These are phyloP conservation scores for Drosophila hydei DNA, from an alignment of 1,140 invertebrate genomes.

Conservation along the genomic window DNA sequence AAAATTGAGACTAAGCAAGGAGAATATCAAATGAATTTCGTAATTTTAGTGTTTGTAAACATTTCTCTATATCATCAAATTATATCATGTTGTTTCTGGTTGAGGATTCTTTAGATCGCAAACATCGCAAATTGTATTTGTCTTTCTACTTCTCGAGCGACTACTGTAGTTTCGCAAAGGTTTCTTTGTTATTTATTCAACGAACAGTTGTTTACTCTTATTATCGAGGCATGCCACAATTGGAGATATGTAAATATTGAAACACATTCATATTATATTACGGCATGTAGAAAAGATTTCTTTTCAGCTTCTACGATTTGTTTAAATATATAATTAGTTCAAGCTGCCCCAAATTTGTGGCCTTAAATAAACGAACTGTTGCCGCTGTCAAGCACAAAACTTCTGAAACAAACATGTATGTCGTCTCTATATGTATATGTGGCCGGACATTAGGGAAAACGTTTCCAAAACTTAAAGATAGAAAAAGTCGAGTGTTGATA, in stretches of 20 bases:
- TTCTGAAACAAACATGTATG: neutral
- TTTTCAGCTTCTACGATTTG: neutral
- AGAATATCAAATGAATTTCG: too few relatives aligned
- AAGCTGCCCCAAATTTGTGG: conserved; percentile 3
- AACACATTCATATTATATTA: neutral
- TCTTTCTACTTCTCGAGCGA: neutral
- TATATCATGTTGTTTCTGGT: too few relatives aligned
- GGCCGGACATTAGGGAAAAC: neutral
- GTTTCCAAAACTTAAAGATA: conserved; percentile 14
- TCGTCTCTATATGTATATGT: neutral
- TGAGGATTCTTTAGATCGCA: too few relatives aligned
- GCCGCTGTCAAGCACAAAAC: neutral
- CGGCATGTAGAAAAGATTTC: neutral
- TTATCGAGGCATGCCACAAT: neutral
- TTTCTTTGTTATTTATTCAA: neutral
- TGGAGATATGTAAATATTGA: neutral
- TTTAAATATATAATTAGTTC: neutral
- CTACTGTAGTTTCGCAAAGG: neutral
- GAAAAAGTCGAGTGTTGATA: too few relatives aligned
- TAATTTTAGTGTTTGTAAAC: too few relatives aligned
- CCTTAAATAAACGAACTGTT: conserved; percentile 4
- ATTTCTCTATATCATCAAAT: too few relatives aligned
- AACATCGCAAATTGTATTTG: too few relatives aligned
- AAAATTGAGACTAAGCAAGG: neutral
- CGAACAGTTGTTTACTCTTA: neutral